Evolutionary conservation across 2,888 invertebrate species (phyloP), one percentile per base, ranked within the genome.

Genomic region (Cryptus armator): DNA sequence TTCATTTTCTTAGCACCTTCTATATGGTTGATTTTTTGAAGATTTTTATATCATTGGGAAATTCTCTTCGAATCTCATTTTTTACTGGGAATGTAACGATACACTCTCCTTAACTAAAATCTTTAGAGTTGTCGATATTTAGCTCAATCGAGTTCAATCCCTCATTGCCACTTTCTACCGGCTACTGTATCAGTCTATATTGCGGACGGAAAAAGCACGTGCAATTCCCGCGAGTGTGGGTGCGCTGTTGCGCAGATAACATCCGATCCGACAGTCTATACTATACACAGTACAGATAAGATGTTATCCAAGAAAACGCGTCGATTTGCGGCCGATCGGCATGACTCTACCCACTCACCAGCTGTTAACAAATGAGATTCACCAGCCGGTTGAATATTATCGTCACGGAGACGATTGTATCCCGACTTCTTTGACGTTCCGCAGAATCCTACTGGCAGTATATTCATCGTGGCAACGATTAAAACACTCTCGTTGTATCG

Each of bases 381-480:
- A n/a, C 74, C 59, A 5, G 46, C 44, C 46, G 59, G 62, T 7
- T 29, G 6, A 10, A 46, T 74, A 32, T 59, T 74, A n/a, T 59
- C 62, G 59, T 62, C 59, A 59, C 46, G 44, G 29, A 24, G 44
- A 10, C 29, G 62, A 10, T 14, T 32, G 44, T 46, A 24, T 44
- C 24, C 62, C 6, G 44, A 9, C 29, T 24, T 74, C 7, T 29
- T 59, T 44, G 19, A n/a, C 46, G 46, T 16, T n/a, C 9, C 10
- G 19, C 16, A 16, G 16, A 46, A 24, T 32, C 29, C 46, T 29
- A 46, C 56, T 12, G 59, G 29, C 59, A 29, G 44, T 14, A 46
- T n/a, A 37, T 71, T 78, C 72, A 71, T 78, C 59, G 37, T 46
- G 6, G 5, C n/a, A 43, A 72, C 72, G n/a, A 19, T 79, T 12